Conservation (phyloP, 2,113 vertebrate species). For the Paradoxurus hermaphroditus region DNA sequence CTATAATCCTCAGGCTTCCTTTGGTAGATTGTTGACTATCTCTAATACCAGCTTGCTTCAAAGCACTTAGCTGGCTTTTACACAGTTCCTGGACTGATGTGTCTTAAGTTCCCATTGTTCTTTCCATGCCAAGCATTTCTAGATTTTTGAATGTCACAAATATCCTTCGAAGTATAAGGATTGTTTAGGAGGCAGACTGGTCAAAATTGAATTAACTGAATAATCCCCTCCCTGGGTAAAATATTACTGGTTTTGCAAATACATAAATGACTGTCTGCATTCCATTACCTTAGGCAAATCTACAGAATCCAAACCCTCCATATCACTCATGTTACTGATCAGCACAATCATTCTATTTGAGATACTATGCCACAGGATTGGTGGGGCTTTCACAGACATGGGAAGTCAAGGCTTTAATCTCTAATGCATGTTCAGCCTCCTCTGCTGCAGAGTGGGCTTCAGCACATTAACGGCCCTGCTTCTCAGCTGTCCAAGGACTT, state of each 20-base stretch:
- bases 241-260: slow-evolving; percentile 47
- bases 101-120: background rate
- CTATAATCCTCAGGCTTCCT: background rate
- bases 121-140: slow-evolving; percentile 13
- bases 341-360: slow-evolving; percentile 45
- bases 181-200: slow-evolving; percentile 8
- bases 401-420: slow-evolving; percentile 16
- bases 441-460: slow-evolving; percentile 4
- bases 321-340: slow-evolving; percentile 14
- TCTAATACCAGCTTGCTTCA: background rate
- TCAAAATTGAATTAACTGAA: background rate
- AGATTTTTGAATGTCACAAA: background rate
- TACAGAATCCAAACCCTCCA: background rate
- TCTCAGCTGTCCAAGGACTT: slow-evolving; percentile 58
- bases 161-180: slow-evolving; percentile 2
- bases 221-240: slow-evolving; percentile 17
- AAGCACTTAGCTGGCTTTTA: background rate
- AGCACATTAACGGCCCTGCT: background rate
- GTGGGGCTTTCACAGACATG: background rate
- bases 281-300: slow-evolving; percentile 38
- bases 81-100: background rate
- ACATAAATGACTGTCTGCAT: slow-evolving; percentile 41
- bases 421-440: background rate
- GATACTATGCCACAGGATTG: background rate
- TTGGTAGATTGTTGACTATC: background rate